Evolutionary conservation across 1,140 invertebrate species (phyloP), one percentile per base, ranked within the genome.

Genomic region (Drosophila fuyamai): DNA sequence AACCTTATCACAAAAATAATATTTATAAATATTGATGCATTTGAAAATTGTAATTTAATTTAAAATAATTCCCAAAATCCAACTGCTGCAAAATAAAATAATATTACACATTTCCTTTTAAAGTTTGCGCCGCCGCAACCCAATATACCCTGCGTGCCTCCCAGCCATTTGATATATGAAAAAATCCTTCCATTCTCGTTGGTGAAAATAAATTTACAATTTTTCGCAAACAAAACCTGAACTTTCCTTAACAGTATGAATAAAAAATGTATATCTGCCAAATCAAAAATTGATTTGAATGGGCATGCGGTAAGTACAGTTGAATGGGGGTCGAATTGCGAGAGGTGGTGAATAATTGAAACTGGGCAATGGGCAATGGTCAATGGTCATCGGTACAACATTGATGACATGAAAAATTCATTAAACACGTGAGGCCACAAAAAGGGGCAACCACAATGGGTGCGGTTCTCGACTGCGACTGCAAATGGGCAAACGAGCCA

Each of bases 261-360:
- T 66, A 79, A 67, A 67, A 67, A 74, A 74, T 79, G 51, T 41
- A 83, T 58, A 77, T 65, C 57, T 67, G 77, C 44, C 50, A 67
- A 82, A 88, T 89, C 84, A 88, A 89, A 89, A 89, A 89, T 89
- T 89, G 80, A 89, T 89, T 90, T 89, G 77, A 84, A 89, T 89
- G 68, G 77, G 68, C 54, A 65, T 84, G 84, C 81, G 84, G 84
- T 90, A 76, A 90, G 70, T 66, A 90, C 73, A 85, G 81, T 81
- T 75, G 77, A 90, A 66, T 62, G 29, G 48, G 40, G 9, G 32
- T 9, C 7, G 8, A 40, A 32, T 10, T 13, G 12, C 9, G n/a
- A 16, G 10, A 27, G 50, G 44, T 40, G 43, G 62, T 58, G 58
- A 74, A 61, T 77, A 58, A 57, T 66, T 73, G 66, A 72, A 71